Conservation (phyloP, 2,797 vertebrate genomes). For the Meriones psammophilus region DNA sequence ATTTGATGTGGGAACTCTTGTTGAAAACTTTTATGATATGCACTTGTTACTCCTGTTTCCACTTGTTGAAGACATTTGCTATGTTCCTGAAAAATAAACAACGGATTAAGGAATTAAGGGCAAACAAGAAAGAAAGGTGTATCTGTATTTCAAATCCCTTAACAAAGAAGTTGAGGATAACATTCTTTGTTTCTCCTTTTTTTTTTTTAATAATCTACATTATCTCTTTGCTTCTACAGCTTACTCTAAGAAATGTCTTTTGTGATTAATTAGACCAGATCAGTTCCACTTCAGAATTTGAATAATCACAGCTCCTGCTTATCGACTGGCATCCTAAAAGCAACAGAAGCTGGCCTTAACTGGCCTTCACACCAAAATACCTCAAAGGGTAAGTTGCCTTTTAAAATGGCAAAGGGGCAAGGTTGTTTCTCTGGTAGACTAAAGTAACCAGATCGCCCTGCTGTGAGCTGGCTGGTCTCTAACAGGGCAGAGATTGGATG, state of each 20-base stretch:
- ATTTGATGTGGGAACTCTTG: background rate
- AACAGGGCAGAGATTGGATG: background rate
- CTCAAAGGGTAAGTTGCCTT: background rate
- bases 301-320: constrained; percentile 33
- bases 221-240: background rate
- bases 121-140: background rate
- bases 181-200: background rate
- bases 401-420: background rate
- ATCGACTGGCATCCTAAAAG: constrained; percentile 17
- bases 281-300: background rate
- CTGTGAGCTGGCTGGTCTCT: background rate
- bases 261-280: constrained; percentile 66
- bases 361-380: background rate
- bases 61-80: background rate
- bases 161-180: background rate
- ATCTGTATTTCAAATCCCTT: background rate
- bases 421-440: background rate
- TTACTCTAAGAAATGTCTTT: constrained; percentile 47
- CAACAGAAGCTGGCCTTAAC: background rate
- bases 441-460: background rate
- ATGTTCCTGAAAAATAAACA: background rate
- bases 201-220: background rate
- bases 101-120: background rate
- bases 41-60: background rate
- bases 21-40: background rate